Evolutionary conservation across 1,140 invertebrate genomes (phyloP), one percentile per base, ranked within the genome.

Genomic region (Drosophila elegans): DNA sequence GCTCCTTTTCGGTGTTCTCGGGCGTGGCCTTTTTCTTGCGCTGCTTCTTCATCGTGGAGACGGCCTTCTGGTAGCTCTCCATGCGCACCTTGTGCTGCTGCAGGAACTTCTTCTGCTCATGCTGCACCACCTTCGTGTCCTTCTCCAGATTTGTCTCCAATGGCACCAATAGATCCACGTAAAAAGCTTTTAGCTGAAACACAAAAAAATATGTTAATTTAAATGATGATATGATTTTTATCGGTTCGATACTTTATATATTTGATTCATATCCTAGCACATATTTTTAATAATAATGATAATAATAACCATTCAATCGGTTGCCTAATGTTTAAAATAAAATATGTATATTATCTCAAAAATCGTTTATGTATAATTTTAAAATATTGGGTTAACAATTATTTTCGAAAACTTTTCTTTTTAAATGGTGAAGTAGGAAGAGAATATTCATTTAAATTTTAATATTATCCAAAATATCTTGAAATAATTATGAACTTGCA

Each of bases 91-190:
- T 97, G 93, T 98, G 97, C 93, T 97, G 96, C 93, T 97, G 96
- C 61, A 97, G 92, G 91, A 98, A 98, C 85, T 96, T 95, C 91
- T 98, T 98, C 92, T 98, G 97, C 91, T 98, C 97, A 59, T 95
- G 96, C 96, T 98, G 97, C 57, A 98, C 96, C 71, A 98, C 97
- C 95, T 98, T 98, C 29, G 96, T 97, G 92, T 98, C 97, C 92
- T 98, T 98, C 92, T 98, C 97, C 83, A 98, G 93, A 93, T 98
- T 98, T 49, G 97, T 97, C 94, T 98, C 97, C 91, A 98, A 93
- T 68, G 97, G 97, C 52, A 98, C 96, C 63, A 98, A 93, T 63
- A 98, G 94, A 94, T 98, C 97, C 27, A 98, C 97, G 93, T 98
- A 98, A 93, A 98, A 98, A 12, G 97, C 97, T 94, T 98, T 98